A percentile compares a stretch with the other conserved stretches of the same genome.
Conservation (phyloP, 2,797 vertebrate species). For the Hippopotamyrus pictus region DNA sequence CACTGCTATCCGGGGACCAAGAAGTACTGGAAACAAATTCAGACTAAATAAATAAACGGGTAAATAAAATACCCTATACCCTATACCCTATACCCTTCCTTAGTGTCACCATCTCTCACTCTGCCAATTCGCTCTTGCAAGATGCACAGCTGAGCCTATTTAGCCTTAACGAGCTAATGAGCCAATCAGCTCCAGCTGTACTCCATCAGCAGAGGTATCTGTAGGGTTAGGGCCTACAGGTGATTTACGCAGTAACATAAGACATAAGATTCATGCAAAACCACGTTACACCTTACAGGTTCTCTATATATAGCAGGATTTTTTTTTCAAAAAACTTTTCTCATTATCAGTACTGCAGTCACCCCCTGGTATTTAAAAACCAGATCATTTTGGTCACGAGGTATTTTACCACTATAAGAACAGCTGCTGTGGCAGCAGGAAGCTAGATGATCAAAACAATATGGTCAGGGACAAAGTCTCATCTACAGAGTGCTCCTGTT, state of each 20-base stretch:
- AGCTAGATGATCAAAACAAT: conserved; percentile 9
- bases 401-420: background rate
- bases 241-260: background rate
- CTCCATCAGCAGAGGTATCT: background rate
- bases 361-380: background rate
- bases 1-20: background rate
- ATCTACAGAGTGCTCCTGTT: background rate
- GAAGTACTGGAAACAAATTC: background rate
- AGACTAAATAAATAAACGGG: background rate
- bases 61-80: background rate
- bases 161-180: background rate
- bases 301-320: background rate
- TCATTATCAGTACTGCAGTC: background rate
- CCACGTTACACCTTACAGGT: background rate
- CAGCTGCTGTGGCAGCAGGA: background rate
- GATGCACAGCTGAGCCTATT: background rate
- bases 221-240: background rate
- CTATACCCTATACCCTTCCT: background rate
- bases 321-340: background rate
- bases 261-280: background rate
- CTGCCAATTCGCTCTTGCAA: background rate
- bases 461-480: background rate
- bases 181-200: background rate
- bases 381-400: background rate
- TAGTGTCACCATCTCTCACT: background rate